Conservation (phyloP, 1,140 invertebrate genomes). For the Prorops nasuta region DNA sequence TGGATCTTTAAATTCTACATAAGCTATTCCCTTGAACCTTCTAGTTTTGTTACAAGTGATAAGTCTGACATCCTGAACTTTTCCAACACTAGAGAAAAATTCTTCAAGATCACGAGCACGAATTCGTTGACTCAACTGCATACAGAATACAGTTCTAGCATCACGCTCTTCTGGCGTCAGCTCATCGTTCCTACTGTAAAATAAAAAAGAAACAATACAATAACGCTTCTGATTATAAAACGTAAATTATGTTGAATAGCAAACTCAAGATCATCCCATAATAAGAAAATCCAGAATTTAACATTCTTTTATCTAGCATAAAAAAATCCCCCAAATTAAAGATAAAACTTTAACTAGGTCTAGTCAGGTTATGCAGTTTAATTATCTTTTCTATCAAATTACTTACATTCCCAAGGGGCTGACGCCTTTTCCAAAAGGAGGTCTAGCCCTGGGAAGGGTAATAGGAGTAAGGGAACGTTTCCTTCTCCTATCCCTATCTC, state of each 20-base stretch:
- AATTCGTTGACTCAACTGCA: conserved; percentile 93
- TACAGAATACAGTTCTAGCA: conserved; percentile 96
- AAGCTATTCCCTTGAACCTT: conserved; percentile 98
- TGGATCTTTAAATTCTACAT: conserved; percentile 98
- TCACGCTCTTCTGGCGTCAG: conserved; percentile 97
- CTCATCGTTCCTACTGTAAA: conserved; percentile 60
- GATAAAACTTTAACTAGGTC: conserved; percentile 23
- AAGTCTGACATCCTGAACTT: conserved; percentile 96
- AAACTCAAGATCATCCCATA: background rate
- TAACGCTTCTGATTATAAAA: background rate
- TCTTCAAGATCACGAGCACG: conserved; percentile 96
- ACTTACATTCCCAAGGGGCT: conserved; percentile 54
- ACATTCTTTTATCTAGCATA: conserved; percentile 27
- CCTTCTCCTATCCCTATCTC: conserved; percentile 52
- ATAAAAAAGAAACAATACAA: conserved; percentile 1
- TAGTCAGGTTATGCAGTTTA: conserved; percentile 33
- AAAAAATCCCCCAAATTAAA: conserved; percentile 29
- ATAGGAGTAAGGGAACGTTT: conserved; percentile 56
- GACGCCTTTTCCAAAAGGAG: conserved; percentile 54
- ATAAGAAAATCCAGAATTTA: background rate
- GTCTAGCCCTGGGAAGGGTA: conserved; percentile 49
- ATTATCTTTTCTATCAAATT: conserved; percentile 2
- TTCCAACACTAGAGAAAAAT: conserved; percentile 98
- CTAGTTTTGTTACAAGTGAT: conserved; percentile 99
- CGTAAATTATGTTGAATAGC: background rate